Base-by-base conservation (phyloP, 2,888 invertebrate species). In the Argyresthia goedartella region DNA sequence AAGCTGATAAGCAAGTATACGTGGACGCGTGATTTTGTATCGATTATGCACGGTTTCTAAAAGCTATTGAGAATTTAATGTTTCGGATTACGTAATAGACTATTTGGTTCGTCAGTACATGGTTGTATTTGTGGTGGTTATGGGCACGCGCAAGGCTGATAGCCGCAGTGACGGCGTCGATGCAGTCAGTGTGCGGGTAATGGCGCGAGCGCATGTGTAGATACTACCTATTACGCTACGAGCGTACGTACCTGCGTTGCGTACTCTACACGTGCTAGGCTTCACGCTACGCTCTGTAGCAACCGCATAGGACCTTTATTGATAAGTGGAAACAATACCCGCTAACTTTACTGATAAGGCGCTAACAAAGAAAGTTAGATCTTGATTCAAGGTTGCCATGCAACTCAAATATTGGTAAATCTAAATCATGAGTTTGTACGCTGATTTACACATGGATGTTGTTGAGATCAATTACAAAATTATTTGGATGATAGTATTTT, bases 291-390 rank as follows among this genome's bases (percentile, higher is more conserved):
- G 64, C 60, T 67, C 65, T 59, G 25, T 25, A 58, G 64, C 60
- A 60, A 60, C 63, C 61, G 66, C 66, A 67, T 66, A 67, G 65
- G 55, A 59, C 61, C 63, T 69, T 80, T 80, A 81, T 79, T 74
- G 67, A 62, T 58, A 59, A 41, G 10, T 69, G 70, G 67, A 67
- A 72, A 74, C 67, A 71, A 71, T 71, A 74, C 70, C 69, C 25
- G 25, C 25, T 25, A 25, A 25, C 25, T 25, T 25, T 25, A 25
- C 25, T 25, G 25, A 25, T 25, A 25, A 25, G 3, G 25, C 25
- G 25, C 25, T 25, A 25, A 25, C 25, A 25, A 25, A 25, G 25
- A 25, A 25, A 25, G 25, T 25, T 25, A 25, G 25, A 25, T 25
- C 25, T 25, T 25, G 25, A 25, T 25, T 25, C 25, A 25, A 25